Base-by-base conservation (phyloP, 1,140 invertebrate species). In the Helicoverpa zea region DNA sequence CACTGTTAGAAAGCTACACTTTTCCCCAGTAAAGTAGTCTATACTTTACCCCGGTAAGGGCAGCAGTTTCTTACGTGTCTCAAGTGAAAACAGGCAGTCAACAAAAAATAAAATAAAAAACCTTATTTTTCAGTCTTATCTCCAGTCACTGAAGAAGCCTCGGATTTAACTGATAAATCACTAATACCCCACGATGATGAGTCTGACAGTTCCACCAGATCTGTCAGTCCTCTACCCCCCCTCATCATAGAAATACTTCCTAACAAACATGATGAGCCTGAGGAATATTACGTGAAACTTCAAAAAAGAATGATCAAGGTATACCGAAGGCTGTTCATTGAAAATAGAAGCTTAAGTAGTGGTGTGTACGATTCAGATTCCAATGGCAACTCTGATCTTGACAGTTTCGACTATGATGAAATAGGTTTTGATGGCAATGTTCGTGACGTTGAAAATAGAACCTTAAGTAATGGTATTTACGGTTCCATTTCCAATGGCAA, bases 191-290 rank as follows among this genome's bases (percentile, higher is more conserved):
- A 43, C 5, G 35, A 43, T n/a, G 61, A 56, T 16, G 84, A 83
- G n/a, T 66, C 47, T 63, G 16, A 13, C 12, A 2, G 9, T 16
- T 35, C 54, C 68, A 10, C 49, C 16, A 49, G 84, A 43, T 52
- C 85, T 0, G 63, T 77, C 47, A 86, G 86, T 56, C 86, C 87
- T 0, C 78, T 91, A 11, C 90, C 90, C 9, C 87, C 89, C 2
- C 75, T 91, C 1, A 86, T 88, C 5, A 84, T 90, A 18, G 90
- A 91, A 74, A 84, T 66, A 54, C 72, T 79, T 49, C 83, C 75
- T 3, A 82, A 84, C 54, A 73, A 35, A 11, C 82, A 88, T 30
- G 88, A 90, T 58, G 86, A 91, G 18, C 16, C 86, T 2, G 82
- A 87, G 29, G 86, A 87, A 52, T 86, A 82, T 54, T 91, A 91